A percentile compares a stretch with the other conserved stretches of the same genome.
Conservation (phyloP, 2,888 invertebrate genomes). For the Zele albiditarsus region DNA sequence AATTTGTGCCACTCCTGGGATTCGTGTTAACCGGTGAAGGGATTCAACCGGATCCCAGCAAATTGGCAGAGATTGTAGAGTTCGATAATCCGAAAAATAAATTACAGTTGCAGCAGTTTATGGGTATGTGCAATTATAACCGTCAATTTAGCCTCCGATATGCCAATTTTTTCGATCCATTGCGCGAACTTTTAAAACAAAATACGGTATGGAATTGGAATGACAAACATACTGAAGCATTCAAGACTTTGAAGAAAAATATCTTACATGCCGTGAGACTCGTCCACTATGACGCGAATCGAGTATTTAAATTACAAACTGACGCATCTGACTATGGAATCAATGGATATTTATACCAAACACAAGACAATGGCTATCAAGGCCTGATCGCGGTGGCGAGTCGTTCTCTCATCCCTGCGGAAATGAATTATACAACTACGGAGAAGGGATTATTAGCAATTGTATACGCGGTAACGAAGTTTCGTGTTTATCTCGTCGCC, state of each 20-base stretch:
- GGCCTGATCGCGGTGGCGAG: conserved; percentile 52
- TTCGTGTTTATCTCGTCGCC: conserved; percentile 55
- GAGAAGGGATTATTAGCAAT: conserved; percentile 58
- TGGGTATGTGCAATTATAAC: conserved; percentile 52
- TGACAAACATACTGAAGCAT: conserved; percentile 42
- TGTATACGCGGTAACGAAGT: conserved; percentile 53
- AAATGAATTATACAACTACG: conserved; percentile 52
- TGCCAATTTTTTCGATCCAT: conserved; percentile 39
- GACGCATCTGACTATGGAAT: conserved; percentile 50
- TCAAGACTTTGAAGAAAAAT: conserved; percentile 44
- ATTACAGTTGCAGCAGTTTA: conserved; percentile 54
- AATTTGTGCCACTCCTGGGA: conserved; percentile 50
- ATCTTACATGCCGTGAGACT: conserved; percentile 44
- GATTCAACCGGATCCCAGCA: conserved; percentile 42
- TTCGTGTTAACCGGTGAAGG: conserved; percentile 41
- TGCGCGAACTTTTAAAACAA: conserved; percentile 46
- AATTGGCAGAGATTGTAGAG: conserved; percentile 51
- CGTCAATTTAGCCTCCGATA: conserved; percentile 44
- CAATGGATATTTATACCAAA: conserved; percentile 49
- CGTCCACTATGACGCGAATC: conserved; percentile 35
- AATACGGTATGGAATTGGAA: conserved; percentile 48
- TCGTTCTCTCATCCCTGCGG: conserved; percentile 47
- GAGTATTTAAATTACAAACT: conserved; percentile 48
- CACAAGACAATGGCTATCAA: conserved; percentile 26
- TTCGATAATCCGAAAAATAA: conserved; percentile 55